Evolutionary conservation across 2,888 invertebrate genomes (phyloP), one percentile per base, ranked within the genome.

Genomic region (Leptopilina myrica): DNA sequence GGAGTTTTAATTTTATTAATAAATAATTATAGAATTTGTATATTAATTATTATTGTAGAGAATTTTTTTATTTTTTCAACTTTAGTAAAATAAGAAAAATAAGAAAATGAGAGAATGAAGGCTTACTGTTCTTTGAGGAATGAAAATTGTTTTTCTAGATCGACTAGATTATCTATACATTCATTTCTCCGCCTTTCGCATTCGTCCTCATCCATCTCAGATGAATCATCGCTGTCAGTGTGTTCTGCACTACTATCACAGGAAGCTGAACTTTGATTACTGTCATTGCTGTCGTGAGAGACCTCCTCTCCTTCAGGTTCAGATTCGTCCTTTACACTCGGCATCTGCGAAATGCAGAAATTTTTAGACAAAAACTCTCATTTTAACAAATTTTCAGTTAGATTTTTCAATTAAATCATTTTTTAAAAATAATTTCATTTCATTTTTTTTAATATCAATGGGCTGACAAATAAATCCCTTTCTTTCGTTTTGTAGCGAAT

Each of bases 161-260:
- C 97, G 11, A 95, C 95, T 91, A 98, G 93, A 90, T 97, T 97
- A 87, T 97, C 96, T 85, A 97, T 93, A 87, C 97, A 96, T 89
- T 97, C 97, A 84, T 94, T 95, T 83, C 97, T 93, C 77, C 97
- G 93, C 80, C 95, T 94, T 89, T 98, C 98, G 87, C 97, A 98
- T 92, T 98, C 98, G 84, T 95, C 96, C 90, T 97, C 98, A 91
- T 98, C 98, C 96, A 98, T 96, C 92, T 98, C 98, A 78, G 95
- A 95, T 80, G 96, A 96, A 91, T 96, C 96, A 92, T 96, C 96
- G 15, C 96, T 96, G 87, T 96, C 95, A 78, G 94, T 95, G 87
- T 96, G 95, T 87, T 96, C 96, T 76, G 92, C 93, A 82, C 95
- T 95, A 84, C 96, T 95, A 85, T 96, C 96, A 86, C 94, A 91